phyloP scores from a whole-genome alignment of 2,888 invertebrate genomes.

The Hermaeophaga mercurialis region DNA sequence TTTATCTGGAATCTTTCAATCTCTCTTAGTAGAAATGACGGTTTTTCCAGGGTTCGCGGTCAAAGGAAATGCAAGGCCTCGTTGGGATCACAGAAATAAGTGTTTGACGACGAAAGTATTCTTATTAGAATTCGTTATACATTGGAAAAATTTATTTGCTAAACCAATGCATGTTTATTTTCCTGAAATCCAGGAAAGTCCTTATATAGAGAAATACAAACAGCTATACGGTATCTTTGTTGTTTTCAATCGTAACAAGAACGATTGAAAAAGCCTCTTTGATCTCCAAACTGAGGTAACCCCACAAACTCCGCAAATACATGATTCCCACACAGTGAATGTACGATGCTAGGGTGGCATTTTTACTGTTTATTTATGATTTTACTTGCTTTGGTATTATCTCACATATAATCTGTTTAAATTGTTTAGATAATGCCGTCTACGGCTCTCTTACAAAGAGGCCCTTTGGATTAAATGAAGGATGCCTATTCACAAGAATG shows the following conservation, averaged over 20 bases:
- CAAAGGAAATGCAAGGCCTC: conserved; percentile 28
- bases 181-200: conserved; percentile 52
- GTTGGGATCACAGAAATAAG: conserved; percentile 25
- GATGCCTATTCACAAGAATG: conserved; percentile 5
- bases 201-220: conserved; percentile 51
- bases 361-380: conserved; percentile 36
- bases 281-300: conserved; percentile 41
- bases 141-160: conserved; percentile 45
- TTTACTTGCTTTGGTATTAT: conserved; percentile 34
- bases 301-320: conserved; percentile 39
- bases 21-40: conserved; percentile 17
- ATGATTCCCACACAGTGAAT: conserved; percentile 30
- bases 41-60: conserved; percentile 23
- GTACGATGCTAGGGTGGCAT: conserved; percentile 29
- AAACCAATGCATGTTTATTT: conserved; percentile 52
- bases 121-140: conserved; percentile 36
- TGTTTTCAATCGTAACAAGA: conserved; percentile 35
- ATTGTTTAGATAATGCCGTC: conserved; percentile 35
- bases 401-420: conserved; percentile 37
- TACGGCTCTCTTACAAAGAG: conserved; percentile 21
- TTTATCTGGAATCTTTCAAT: conserved; percentile 23
- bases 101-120: conserved; percentile 30
- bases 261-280: conserved; percentile 43
- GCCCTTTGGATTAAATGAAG: conserved; percentile 20
- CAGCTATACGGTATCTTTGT: conserved; percentile 41